Base-by-base conservation (phyloP, 2,888 invertebrate species). In the Lasioglossum oenotherae region DNA sequence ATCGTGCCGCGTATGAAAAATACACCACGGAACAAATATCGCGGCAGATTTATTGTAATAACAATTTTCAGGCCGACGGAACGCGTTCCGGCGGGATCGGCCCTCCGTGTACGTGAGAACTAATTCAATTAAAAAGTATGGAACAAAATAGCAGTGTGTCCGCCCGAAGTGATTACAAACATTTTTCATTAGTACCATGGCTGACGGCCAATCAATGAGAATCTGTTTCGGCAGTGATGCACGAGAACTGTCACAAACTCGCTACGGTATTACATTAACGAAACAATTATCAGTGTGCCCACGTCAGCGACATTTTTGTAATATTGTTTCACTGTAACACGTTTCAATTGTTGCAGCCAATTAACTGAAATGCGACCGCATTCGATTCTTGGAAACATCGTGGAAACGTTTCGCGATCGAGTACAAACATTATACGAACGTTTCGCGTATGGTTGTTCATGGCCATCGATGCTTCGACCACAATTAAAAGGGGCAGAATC, bases 71-170 rank as follows among this genome's bases (percentile, higher is more conserved):
- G 6, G 5, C 38, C 19, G 81, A 41, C 41, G 14, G 46, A 76
- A 76, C 27, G 38, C 49, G 67, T 57, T 57, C 53, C 19, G 38
- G 2, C 60, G n/a, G 16, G 31, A 2, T 4, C n/a, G 3, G 23
- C 23, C 53, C 23, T 5, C 16, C 53, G 23, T 23, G 10, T 10
- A 53, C 53, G 23, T 10, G 53, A 53, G 53, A 69, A 35, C 72
- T 86, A 85, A 86, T 85, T 81, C 76, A 78, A 86, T 86, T 76
- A 76, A 85, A 78, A 78, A 53, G 35, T 57, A 64, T 31, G 53
- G 46, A 67, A 38, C 44, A 72, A 71, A 71, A 64, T 8, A 31
- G 35, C 14, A 64, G 19, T n/a, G n/a, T 53, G 71, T 19, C 46
- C 35, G 78, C 23, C 60, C 19, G 57, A 60, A 16, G 38, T 69